phyloP scores from a whole-genome alignment of 2,113 vertebrate species.

The Pitta sordida region DNA sequence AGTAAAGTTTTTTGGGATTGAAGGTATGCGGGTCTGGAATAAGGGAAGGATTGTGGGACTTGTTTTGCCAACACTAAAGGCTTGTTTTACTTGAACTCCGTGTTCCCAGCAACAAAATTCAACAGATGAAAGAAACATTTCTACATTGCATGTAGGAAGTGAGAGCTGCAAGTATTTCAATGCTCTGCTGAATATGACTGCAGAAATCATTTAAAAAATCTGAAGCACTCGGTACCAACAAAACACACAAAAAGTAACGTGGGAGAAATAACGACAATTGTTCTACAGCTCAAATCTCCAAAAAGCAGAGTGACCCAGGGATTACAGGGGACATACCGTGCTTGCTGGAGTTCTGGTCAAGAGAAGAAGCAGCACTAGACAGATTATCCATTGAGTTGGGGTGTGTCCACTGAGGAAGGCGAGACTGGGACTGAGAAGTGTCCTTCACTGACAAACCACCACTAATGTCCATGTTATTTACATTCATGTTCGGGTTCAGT shows the following conservation, averaged over 20 bases:
- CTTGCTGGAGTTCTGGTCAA: constrained; percentile 95
- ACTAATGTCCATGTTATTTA: constrained; percentile 92
- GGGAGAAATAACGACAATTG: background rate
- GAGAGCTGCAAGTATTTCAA: background rate
- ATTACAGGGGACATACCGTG: constrained; percentile 72
- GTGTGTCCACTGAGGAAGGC: constrained; percentile 98
- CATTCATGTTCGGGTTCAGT: constrained; percentile 95
- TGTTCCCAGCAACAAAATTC: background rate
- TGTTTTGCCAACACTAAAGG: background rate
- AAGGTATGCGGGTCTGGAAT: background rate
- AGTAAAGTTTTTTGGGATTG: background rate
- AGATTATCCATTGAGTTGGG: constrained; percentile 92
- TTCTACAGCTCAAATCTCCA: background rate
- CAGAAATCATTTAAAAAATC: background rate
- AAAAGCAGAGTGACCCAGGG: background rate
- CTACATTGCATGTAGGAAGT: background rate
- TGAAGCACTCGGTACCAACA: background rate
- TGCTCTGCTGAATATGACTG: background rate
- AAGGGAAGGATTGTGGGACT: background rate
- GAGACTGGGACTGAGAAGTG: constrained; percentile 92
- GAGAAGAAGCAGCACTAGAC: constrained; percentile 86
- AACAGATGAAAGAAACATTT: background rate
- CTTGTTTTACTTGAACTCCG: background rate
- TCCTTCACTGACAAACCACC: constrained; percentile 92
- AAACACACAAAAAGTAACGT: rapidly evolving